phyloP scores from a whole-genome alignment of 2,888 invertebrate genomes.

The Malthinus flaveolus region DNA sequence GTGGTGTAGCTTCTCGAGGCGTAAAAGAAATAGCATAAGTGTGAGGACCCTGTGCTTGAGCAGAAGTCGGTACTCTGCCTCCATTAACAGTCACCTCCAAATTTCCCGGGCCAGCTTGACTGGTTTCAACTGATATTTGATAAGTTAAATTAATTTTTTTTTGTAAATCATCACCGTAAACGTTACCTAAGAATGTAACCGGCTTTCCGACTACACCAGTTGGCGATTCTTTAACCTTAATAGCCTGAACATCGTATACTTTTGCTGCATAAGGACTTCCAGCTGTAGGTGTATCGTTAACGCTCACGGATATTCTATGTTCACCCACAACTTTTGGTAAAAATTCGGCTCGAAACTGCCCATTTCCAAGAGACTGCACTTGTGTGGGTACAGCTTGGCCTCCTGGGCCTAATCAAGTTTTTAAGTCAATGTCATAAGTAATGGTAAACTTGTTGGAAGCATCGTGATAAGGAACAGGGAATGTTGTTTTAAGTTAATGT shows the following conservation, averaged over 20 bases:
- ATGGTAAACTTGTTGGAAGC: slow-evolving; percentile 12
- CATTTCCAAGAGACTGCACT: slow-evolving; percentile 80
- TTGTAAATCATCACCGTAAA: neutral
- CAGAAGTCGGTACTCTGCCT: slow-evolving; percentile 94
- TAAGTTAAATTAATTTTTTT: slow-evolving; percentile 10
- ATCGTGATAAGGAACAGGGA: slow-evolving; percentile 10
- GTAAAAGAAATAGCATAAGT: slow-evolving; percentile 97
- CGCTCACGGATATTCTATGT: slow-evolving; percentile 85
- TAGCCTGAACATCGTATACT: slow-evolving; percentile 92
- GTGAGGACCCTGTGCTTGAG: slow-evolving; percentile 94
- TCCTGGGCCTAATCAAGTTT: slow-evolving; percentile 74
- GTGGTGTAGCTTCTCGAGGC: slow-evolving; percentile 86
- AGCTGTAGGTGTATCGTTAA: slow-evolving; percentile 78
- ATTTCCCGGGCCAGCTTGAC: slow-evolving; percentile 97
- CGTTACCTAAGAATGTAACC: slow-evolving; percentile 85
- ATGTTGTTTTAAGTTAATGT: neutral
- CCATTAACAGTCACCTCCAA: slow-evolving; percentile 98
- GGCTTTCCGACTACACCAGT: slow-evolving; percentile 87
- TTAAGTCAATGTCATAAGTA: slow-evolving; percentile 29
- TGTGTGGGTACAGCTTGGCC: slow-evolving; percentile 89
- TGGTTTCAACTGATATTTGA: slow-evolving; percentile 86
- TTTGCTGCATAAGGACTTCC: slow-evolving; percentile 95
- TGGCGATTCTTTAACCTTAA: slow-evolving; percentile 90
- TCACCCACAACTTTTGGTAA: slow-evolving; percentile 89
- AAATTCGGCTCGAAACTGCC: slow-evolving; percentile 88